These are phyloP conservation scores for Macaria notata DNA, from an alignment of 2,888 invertebrate genomes.

Conservation along the genomic window DNA sequence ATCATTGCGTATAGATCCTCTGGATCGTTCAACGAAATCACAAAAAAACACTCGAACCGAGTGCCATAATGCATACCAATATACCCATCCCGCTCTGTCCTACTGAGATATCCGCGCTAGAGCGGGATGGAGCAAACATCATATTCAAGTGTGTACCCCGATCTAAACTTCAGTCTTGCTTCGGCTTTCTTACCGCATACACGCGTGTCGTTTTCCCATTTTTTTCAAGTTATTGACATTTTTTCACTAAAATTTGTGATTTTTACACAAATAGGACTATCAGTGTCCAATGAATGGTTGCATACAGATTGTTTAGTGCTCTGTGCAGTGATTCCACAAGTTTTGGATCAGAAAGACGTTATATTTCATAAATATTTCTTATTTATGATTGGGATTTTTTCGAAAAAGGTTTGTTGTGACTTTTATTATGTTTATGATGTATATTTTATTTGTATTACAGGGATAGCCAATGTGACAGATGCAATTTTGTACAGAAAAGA, in stretches of 20 bases:
- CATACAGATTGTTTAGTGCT: slow-evolving; percentile 3
- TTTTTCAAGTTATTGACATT: slow-evolving; percentile 3
- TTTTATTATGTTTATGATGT: slow-evolving; percentile 21
- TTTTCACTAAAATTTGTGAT: slow-evolving; percentile 25
- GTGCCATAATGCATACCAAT: slow-evolving; percentile 77
- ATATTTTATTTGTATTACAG: slow-evolving; percentile 12
- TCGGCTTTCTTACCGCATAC: slow-evolving; percentile 26
- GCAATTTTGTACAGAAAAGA: slow-evolving; percentile 3
- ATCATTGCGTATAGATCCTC: slow-evolving; percentile 61
- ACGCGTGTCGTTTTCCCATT: slow-evolving; percentile 16
- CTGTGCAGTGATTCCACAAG: slow-evolving; percentile 12
- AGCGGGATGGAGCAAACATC: slow-evolving; percentile 47
- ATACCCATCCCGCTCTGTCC: slow-evolving; percentile 50
- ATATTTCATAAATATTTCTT: slow-evolving; percentile 23
- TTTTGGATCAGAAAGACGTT: slow-evolving; percentile 18
- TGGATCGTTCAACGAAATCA: slow-evolving; percentile 75
- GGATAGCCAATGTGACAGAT: neutral
- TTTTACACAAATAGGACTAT: slow-evolving; percentile 1
- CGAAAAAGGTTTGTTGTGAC: slow-evolving; percentile 26
- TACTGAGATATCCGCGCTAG: slow-evolving; percentile 22
- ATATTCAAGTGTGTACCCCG: slow-evolving; percentile 54
- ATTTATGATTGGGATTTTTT: slow-evolving; percentile 28
- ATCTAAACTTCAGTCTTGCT: slow-evolving; percentile 51
- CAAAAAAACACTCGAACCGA: slow-evolving; percentile 64
- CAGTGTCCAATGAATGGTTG: slow-evolving; percentile 5